phyloP scores from a whole-genome alignment of 2,888 invertebrate genomes.

The Ethmia dodecea region DNA sequence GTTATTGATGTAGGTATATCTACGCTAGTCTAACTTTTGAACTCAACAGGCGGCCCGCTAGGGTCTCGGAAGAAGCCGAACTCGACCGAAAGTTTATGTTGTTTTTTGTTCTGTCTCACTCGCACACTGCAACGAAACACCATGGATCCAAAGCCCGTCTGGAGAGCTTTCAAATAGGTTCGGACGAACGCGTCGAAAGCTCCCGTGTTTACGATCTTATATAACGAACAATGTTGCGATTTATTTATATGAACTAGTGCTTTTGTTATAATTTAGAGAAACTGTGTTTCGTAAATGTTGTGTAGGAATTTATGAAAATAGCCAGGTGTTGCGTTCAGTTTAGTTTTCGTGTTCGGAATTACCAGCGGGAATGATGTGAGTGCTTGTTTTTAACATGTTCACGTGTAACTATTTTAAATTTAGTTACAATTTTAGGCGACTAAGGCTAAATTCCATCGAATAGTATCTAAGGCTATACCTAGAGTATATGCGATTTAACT shows the following conservation, averaged over 20 bases:
- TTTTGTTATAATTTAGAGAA: slow-evolving; percentile 14
- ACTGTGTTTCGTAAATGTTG: slow-evolving; percentile 6
- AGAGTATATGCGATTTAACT: too few relatives aligned
- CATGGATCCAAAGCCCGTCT: slow-evolving; percentile 33
- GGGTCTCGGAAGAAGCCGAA: slow-evolving; percentile 51
- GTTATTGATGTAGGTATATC: too few relatives aligned
- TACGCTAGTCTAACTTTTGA: slow-evolving; percentile 30
- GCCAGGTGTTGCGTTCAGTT: neutral
- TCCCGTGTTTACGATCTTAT: slow-evolving; percentile 42
- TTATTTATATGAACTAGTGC: slow-evolving; percentile 41
- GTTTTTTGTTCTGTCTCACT: slow-evolving; percentile 57
- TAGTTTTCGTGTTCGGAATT: slow-evolving; percentile 1
- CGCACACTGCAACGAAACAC: slow-evolving; percentile 55
- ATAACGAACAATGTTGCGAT: slow-evolving; percentile 47
- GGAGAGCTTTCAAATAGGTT: slow-evolving; percentile 28
- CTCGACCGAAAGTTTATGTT: slow-evolving; percentile 58
- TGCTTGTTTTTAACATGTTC: neutral
- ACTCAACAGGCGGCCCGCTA: slow-evolving; percentile 38
- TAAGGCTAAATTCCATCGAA: too few relatives aligned
- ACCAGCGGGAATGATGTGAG: slow-evolving; percentile 7
- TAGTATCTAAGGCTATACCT: too few relatives aligned
- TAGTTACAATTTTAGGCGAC: too few relatives aligned
- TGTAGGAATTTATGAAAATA: slow-evolving; percentile 3
- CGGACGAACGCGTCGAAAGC: slow-evolving; percentile 26
- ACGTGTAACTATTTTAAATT: neutral